Evolutionary conservation across 1,140 invertebrate species (phyloP).

Genomic region (Agrilus planipennis): DNA sequence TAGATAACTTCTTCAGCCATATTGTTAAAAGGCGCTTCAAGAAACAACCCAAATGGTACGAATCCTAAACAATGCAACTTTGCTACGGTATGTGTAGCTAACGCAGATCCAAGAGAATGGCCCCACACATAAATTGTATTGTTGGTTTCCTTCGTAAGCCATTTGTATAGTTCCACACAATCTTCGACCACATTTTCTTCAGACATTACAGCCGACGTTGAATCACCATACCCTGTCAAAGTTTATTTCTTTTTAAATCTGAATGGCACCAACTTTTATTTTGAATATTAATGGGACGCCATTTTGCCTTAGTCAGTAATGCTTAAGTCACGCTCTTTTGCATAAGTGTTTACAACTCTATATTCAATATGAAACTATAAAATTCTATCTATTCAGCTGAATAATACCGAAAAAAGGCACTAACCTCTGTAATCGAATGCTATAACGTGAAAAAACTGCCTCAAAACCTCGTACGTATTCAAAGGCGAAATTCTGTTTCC

Average conservation of each 20-base stretch:
- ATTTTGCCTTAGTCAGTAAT: neutral
- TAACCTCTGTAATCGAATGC: constrained; percentile 82
- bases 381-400: neutral
- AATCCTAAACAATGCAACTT: constrained; percentile 27
- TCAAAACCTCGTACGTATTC: constrained; percentile 16
- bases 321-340: neutral
- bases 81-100: constrained; percentile 47
- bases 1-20: constrained; percentile 64
- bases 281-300: neutral
- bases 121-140: constrained; percentile 73
- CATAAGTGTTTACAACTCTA: neutral
- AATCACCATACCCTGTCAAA: constrained; percentile 75
- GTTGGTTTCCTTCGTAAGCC: constrained; percentile 42
- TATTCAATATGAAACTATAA: neutral
- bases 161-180: constrained; percentile 63
- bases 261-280: constrained; percentile 9
- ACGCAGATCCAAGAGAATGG: constrained; percentile 65
- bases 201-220: constrained; percentile 49
- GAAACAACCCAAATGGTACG: constrained; percentile 58
- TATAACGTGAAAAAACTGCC: constrained; percentile 57
- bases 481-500: constrained; percentile 17
- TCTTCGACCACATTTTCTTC: constrained; percentile 78
- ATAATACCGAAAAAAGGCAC: too few relatives aligned
- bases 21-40: constrained; percentile 84
- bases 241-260: too few relatives aligned